A percentile compares a stretch with the other conserved stretches of the same genome.
phyloP scores from a whole-genome alignment of 2,797 vertebrate genomes.

The Peromyscus attwateri region DNA sequence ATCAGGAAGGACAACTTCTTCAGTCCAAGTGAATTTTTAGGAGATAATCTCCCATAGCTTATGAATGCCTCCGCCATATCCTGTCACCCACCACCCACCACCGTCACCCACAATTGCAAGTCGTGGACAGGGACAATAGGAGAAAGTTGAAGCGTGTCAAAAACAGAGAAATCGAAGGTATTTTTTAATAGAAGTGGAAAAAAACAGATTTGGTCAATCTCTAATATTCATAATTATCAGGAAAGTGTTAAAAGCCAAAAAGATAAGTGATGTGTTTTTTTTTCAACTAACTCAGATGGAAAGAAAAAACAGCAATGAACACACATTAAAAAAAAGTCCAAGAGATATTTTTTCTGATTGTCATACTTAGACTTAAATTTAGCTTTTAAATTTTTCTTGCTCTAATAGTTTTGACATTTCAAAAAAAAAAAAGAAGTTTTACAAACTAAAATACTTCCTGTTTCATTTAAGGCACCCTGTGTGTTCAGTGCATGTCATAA shows the following conservation, averaged over 20 bases:
- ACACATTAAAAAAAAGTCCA: background rate
- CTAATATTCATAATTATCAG: background rate
- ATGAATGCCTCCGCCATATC: background rate
- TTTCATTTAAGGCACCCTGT: constrained; percentile 82
- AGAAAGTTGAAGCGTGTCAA: background rate
- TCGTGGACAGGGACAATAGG: background rate
- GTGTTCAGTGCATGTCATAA: constrained; percentile 87
- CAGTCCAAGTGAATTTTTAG: background rate
- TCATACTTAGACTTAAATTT: constrained; percentile 76
- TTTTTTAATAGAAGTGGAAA: background rate
- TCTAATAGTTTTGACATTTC: constrained; percentile 86
- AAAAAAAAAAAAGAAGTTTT: constrained; percentile 81
- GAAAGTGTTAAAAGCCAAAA: constrained; percentile 37
- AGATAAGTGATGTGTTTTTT: background rate
- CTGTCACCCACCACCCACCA: background rate
- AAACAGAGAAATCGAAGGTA: background rate
- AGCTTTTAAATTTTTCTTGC: constrained; percentile 75
- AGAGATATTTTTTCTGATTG: constrained; percentile 70
- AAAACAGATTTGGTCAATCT: background rate
- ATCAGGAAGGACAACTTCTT: background rate
- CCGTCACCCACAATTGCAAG: background rate
- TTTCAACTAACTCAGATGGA: constrained; percentile 55
- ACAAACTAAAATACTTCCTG: constrained; percentile 83
- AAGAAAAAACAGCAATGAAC: background rate
- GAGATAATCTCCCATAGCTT: background rate